Conservation (phyloP, 2,113 vertebrate genomes). For the Sander lucioperca region DNA sequence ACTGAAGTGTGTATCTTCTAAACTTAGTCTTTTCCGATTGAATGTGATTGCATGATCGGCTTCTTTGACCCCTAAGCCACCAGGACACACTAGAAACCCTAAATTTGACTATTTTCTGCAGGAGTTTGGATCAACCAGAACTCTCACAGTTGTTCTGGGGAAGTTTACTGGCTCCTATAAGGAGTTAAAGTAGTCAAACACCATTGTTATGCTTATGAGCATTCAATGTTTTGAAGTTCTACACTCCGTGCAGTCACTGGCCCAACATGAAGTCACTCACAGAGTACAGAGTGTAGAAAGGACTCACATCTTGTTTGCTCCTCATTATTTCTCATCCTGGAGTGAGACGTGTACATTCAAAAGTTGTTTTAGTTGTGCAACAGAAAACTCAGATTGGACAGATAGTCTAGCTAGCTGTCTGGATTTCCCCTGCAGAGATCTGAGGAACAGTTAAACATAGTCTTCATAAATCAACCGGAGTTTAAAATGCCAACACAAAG, state of each 20-base stretch:
- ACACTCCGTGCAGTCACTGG: background rate
- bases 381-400: too few species aligned
- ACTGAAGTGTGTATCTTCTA: too few species aligned
- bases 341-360: background rate
- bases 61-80: too few species aligned
- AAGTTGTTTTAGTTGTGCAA: too few species aligned
- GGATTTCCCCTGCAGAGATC: too few species aligned
- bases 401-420: too few species aligned
- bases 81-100: background rate
- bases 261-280: conserved; percentile 2
- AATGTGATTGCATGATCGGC: too few species aligned
- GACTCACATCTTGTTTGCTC: conserved; percentile 9
- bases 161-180: background rate
- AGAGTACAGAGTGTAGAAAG: conserved; percentile 5
- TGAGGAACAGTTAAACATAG: too few species aligned
- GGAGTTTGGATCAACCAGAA: background rate
- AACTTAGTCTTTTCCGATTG: too few species aligned
- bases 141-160: conserved; percentile 7
- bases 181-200: conserved; percentile 5
- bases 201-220: conserved; percentile 4
- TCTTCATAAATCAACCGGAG: too few species aligned
- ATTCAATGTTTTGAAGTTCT: conserved; percentile 3
- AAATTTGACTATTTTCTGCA: background rate
- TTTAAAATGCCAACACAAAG: too few species aligned
- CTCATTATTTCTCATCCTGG: conserved; percentile 20